Evolutionary conservation across 1,140 invertebrate species (phyloP).

Genomic region (Drosophila bocqueti): DNA sequence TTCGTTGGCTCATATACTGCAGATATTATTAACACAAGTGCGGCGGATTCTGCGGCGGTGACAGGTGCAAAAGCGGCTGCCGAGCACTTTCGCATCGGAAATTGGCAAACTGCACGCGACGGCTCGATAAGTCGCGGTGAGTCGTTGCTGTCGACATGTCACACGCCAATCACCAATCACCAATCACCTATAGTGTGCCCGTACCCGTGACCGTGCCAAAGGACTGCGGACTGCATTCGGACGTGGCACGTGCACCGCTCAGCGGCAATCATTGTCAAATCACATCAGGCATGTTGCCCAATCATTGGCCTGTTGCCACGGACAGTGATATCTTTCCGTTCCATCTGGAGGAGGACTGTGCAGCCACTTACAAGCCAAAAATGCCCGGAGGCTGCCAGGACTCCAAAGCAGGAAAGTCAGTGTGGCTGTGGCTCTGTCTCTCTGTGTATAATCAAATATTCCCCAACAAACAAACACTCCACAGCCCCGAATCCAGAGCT

Average conservation of each 20-base stretch:
- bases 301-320: constrained; percentile 33
- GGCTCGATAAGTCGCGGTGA: constrained; percentile 43
- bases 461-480: constrained; percentile 6
- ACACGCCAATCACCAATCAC: constrained; percentile 39
- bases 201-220: background rate
- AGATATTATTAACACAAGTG: constrained; percentile 21
- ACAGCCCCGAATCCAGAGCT: background rate
- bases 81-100: constrained; percentile 54
- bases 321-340: constrained; percentile 13
- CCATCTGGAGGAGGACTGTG: background rate
- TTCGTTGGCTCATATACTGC: constrained; percentile 12
- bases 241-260: constrained; percentile 12
- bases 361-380: constrained; percentile 6
- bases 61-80: constrained; percentile 16
- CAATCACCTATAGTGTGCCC: constrained; percentile 30
- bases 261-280: constrained; percentile 52
- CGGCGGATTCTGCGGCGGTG: constrained; percentile 16
- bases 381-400: constrained; percentile 2
- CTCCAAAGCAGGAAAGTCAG: background rate
- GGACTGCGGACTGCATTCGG: constrained; percentile 1
- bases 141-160: constrained; percentile 27
- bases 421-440: constrained; percentile 9
- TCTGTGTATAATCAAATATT: constrained; percentile 34
- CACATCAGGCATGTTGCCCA: constrained; percentile 34
- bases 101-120: constrained; percentile 59